Conservation (phyloP, 2,888 invertebrate genomes). For the Drosophila tripunctata region DNA sequence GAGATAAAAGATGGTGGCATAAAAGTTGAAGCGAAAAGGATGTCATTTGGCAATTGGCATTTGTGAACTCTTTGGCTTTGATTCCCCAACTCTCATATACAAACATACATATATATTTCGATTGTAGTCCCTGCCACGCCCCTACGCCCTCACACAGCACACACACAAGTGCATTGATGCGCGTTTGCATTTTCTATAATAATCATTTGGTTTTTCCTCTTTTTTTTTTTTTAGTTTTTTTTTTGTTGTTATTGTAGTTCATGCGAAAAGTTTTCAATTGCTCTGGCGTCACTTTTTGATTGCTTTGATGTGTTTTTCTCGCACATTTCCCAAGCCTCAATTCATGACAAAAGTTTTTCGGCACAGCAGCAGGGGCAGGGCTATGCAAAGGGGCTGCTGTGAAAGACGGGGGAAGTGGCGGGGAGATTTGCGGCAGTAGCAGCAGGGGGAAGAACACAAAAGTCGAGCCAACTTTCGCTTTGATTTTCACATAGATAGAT, state of each 20-base stretch:
- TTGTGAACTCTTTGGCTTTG: conserved; percentile 38
- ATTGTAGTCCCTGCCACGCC: not conserved
- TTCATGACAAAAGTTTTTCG: conserved; percentile 76
- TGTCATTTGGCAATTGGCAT: conserved; percentile 63
- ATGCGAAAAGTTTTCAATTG: conserved; percentile 79
- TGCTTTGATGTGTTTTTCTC: conserved; percentile 80
- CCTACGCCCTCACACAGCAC: conserved; percentile 6
- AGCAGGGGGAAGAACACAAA: conserved; percentile 27
- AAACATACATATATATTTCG: not conserved
- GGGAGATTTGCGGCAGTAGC: no score
- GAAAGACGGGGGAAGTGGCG: not conserved
- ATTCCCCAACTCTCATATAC: not conserved
- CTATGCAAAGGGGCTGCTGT: not conserved
- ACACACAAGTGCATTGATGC: conserved; percentile 46
- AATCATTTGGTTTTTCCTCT: conserved; percentile 26
- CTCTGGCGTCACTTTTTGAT: conserved; percentile 80
- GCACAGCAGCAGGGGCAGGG: conserved; percentile 20
- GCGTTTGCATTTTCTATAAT: conserved; percentile 61
- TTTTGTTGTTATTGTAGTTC: conserved; percentile 33
- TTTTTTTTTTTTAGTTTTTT: conserved; percentile 17
- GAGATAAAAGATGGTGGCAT: not conserved
- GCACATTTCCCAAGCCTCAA: conserved; percentile 77
- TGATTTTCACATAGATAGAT: conserved; percentile 76
- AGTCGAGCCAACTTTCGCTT: conserved; percentile 74
- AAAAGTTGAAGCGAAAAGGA: conserved; percentile 6